Evolutionary conservation across 1,140 invertebrate genomes (phyloP).

Genomic region (Liolophura sinensis): DNA sequence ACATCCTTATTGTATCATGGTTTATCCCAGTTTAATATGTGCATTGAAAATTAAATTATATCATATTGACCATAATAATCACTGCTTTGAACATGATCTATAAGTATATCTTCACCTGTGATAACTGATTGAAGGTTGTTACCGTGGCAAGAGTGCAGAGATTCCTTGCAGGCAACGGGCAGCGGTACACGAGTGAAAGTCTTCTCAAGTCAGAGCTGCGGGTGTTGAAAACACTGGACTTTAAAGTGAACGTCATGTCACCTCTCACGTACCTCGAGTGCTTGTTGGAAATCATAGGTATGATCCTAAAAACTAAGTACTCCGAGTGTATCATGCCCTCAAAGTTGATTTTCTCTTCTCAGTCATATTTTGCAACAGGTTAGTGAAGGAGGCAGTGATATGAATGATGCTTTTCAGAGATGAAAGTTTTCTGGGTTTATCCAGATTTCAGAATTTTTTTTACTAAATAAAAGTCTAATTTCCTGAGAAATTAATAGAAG

Average conservation of each 20-base stretch:
- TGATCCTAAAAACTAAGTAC: not conserved
- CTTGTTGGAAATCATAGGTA: slow-evolving; percentile 48
- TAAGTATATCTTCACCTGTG: not conserved
- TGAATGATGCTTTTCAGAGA: no score
- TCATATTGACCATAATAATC: not conserved
- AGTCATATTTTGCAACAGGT: no score
- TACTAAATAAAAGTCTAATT: no score
- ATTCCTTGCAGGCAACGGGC: slow-evolving; percentile 35
- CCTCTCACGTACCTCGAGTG: slow-evolving; percentile 47
- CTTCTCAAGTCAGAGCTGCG: slow-evolving; percentile 55
- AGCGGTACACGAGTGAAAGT: slow-evolving; percentile 41
- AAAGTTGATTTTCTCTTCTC: no score
- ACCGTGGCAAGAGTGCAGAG: slow-evolving; percentile 27
- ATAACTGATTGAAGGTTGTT: slow-evolving; percentile 32
- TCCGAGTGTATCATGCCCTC: no score
- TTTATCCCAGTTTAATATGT: no score
- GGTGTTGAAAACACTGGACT: slow-evolving; percentile 50
- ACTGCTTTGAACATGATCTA: not conserved
- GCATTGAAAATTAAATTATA: no score
- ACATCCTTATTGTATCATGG: no score
- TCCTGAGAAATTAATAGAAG: no score
- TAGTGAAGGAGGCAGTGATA: no score
- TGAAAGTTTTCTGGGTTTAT: no score
- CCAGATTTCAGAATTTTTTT: no score
- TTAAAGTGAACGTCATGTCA: slow-evolving; percentile 31